Evolutionary conservation across 2,797 vertebrate genomes (phyloP), one percentile per base, ranked within the genome.

Genomic region (Pampus argenteus): DNA sequence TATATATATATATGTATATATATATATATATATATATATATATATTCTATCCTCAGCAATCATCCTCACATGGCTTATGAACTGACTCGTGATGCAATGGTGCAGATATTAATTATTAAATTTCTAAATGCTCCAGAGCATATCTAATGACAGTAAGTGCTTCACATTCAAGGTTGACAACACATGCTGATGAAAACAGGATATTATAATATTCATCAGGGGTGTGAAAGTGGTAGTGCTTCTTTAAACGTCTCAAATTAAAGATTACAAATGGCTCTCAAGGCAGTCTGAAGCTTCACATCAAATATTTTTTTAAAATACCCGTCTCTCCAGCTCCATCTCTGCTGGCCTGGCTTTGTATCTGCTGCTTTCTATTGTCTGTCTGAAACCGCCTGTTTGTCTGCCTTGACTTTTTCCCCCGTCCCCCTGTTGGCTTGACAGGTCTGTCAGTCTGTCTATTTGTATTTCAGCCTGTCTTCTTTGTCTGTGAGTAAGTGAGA

Each of bases 391-490:
- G 58, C 49, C 28, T 10, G 72, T 75, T 71, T 76, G 80, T 82
- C 79, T 42, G 40, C 59, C 62, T 66, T 57, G 20, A 84, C 74
- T 74, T 82, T 48, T 67, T 83, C 52, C 65, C 49, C 62, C 0
- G 10, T 36, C 58, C 59, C 31, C 74, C 40, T 48, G 49, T 61
- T 10, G 61, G 64, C 45, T 52, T 79, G 81, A 83, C 85, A 78
- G 76, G 54, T 74, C 76, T 79, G 76, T 51, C 75, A 77, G 70
- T 79, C 77, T 72, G 83, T 83, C 82, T 71, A 70, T 86, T 84
- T 86, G 79, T 87, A 65, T 84, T 88, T 74, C 79, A 66, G 84
- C 74, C 79, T 44, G 76, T 81, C 84, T 85, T 67, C 48, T 59
- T 82, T 52, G 78, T 65, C 80, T 82, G 74, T 15, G 20, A 71